A percentile compares a stretch with the other conserved stretches of the same genome.
Conservation (phyloP, 2,888 invertebrate genomes). For the Mechanitis mazaeus region DNA sequence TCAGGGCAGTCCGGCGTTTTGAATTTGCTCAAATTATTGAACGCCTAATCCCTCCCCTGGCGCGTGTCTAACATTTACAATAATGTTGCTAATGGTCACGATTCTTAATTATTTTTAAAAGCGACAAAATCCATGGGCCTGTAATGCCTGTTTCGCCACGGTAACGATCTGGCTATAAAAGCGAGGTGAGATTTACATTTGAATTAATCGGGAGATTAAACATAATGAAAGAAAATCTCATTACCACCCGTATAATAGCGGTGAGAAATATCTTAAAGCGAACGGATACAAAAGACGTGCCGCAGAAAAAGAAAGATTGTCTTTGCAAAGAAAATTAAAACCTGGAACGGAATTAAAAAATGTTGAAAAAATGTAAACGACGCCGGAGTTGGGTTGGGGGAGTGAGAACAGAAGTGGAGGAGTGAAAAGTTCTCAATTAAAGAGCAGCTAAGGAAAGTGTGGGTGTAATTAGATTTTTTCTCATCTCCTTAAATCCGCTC, state of each 20-base stretch:
- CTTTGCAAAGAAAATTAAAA: slow-evolving; percentile 71
- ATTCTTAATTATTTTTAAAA: slow-evolving; percentile 69
- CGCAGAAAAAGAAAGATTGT: slow-evolving; percentile 65
- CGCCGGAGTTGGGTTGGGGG: slow-evolving; percentile 63
- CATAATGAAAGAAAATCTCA: slow-evolving; percentile 78
- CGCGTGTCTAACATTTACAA: slow-evolving; percentile 32
- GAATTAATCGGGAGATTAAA: slow-evolving; percentile 77
- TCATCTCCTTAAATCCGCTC: slow-evolving; percentile 71
- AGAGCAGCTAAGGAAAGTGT: slow-evolving; percentile 64
- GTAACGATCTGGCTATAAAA: slow-evolving; percentile 61
- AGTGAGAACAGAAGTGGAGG: slow-evolving; percentile 57
- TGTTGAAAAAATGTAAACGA: slow-evolving; percentile 75
- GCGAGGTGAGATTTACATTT: slow-evolving; percentile 73
- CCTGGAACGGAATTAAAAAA: slow-evolving; percentile 74
- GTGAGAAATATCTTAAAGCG: slow-evolving; percentile 67
- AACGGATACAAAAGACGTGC: slow-evolving; percentile 56
- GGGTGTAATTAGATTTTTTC: slow-evolving; percentile 73
- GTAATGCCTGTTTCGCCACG: slow-evolving; percentile 55
- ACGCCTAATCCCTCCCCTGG: slow-evolving; percentile 59
- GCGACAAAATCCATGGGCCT: slow-evolving; percentile 52
- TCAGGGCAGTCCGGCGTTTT: slow-evolving; percentile 63
- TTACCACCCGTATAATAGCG: slow-evolving; percentile 72
- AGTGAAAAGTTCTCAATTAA: slow-evolving; percentile 71
- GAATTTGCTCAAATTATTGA: slow-evolving; percentile 76
- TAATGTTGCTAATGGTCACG: slow-evolving; percentile 50